Base-by-base conservation (phyloP, 2,797 vertebrate species). In the Coregonus ussuriensis region DNA sequence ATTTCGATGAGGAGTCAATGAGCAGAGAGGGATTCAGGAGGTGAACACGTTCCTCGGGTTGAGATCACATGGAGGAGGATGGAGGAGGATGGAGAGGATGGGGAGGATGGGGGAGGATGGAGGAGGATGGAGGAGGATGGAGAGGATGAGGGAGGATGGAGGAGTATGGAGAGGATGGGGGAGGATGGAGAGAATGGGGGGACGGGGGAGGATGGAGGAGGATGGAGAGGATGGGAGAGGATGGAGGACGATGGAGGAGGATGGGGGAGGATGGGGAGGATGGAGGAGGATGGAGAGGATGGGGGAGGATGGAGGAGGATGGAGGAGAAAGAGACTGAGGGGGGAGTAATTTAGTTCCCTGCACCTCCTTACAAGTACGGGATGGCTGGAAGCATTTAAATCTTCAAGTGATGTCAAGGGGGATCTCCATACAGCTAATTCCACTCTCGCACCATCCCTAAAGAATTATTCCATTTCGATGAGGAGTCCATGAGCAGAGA, bases 321-420 rank as follows among this genome's bases (percentile, higher is more conserved):
- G 31, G 31, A 33, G 31, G 25, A 25, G 25, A 25, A 25, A 25
- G 25, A 25, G 25, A 25, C 25, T 25, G 25, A 25, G 81, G 74
- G 25, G 25, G 25, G 25, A 79, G 80, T 85, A 80, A 88, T 89
- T 90, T 84, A 82, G 82, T 80, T 84, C 87, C 77, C 81, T 54
- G 59, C 86, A 84, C 75, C 83, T 81, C 83, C 82, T 75, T 74
- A 78, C 79, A 74, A 87, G 80, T 83, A 71, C 77, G 78, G 82
- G 72, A 13, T 33, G 76, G 79, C 79, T 79, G 78, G 76, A 83
- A 84, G 85, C 87, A 78, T 91, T 91, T 86, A 84, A 92, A 90
- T 88, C 85, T 83, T 3, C n/a, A 3, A 81, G 82, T 85, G 67
- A 81, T 88, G 85, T 91, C 89, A 88, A 87, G 79, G 77, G 83